These are phyloP conservation scores for Spodoptera littoralis DNA, from an alignment of 2,888 invertebrate genomes.

Conservation along the genomic window DNA sequence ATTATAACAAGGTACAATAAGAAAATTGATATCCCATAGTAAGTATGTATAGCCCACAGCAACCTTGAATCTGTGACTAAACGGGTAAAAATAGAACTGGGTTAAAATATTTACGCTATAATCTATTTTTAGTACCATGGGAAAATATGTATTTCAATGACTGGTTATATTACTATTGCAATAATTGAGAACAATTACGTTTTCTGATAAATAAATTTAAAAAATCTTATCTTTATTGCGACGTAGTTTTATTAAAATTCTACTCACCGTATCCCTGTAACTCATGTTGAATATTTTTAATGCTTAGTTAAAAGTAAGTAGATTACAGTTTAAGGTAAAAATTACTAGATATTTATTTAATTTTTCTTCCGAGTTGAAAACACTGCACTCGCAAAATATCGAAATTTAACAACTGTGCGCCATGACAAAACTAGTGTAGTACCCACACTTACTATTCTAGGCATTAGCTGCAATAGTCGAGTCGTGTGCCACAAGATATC, in stretches of 20 bases:
- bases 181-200: not conserved
- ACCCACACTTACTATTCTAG: no score
- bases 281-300: slow-evolving; percentile 69
- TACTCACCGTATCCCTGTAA: slow-evolving; percentile 81
- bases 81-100: slow-evolving; percentile 72
- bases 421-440: slow-evolving; percentile 43
- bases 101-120: slow-evolving; percentile 42
- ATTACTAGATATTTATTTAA: slow-evolving; percentile 16
- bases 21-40: slow-evolving; percentile 69
- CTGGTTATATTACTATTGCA: not conserved
- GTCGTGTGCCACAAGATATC: no score
- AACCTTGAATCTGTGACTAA: slow-evolving; percentile 78
- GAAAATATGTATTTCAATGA: not conserved
- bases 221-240: not conserved
- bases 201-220: slow-evolving; percentile 2
- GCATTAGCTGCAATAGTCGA: no score
- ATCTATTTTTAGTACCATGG: slow-evolving; percentile 57
- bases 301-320: slow-evolving; percentile 14
- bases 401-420: slow-evolving; percentile 53
- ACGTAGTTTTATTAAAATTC: slow-evolving; percentile 9
- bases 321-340: slow-evolving; percentile 1
- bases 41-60: slow-evolving; percentile 47
- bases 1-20: not conserved
- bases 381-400: slow-evolving; percentile 32
- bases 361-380: slow-evolving; percentile 19